Base-by-base conservation (phyloP, 1,140 invertebrate species). In the Dendroctonus valens region DNA sequence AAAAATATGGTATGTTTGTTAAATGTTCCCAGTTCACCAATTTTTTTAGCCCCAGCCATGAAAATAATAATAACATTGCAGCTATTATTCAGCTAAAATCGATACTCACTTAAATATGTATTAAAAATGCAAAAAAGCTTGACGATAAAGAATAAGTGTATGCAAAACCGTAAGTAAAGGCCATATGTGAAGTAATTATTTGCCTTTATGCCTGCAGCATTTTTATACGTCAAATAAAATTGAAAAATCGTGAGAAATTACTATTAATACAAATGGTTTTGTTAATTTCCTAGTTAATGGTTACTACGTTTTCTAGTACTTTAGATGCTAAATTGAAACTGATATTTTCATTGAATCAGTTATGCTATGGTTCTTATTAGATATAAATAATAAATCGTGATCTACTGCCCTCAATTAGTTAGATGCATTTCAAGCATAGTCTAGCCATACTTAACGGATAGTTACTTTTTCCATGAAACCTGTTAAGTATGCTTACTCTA, bases 81-180 rank as follows among this genome's bases (percentile, higher is more conserved):
- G 59, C 41, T 62, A 52, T 62, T 62, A 62, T 50, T 62, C 52
- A 41, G 40, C 49, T 7, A 14, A 15, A 59, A 42, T 60, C 59
- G 59, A 62, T 62, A 62, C 39, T 41, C n/a, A 7, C 7, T 62
- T 62, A 62, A 62, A 62, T 62, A 62, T 62, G 59, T 50, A 62
- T 62, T 62, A 62, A 62, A 62, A 62, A 62, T 62, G 59, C 49
- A 62, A 62, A 62, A 62, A 62, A n/a, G 37, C 8, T 7, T 6
- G 44, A 39, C 41, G 46, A 46, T 46, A 62, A 26, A 38, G n/a
- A 39, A 11, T 62, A 62, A 62, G 51, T 7, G 9, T 62, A 62
- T 62, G 59, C 50, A 62, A 51, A 52, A 50, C 26, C 44, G 39
- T 6, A 39, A 39, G 7, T 41, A 62, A 62, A 62, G 42, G 42